A percentile compares a stretch with the other conserved stretches of the same genome.
These are phyloP conservation scores for Muntiacus muntjak DNA, from an alignment of 2,113 vertebrate genomes.

Conservation along the genomic window DNA sequence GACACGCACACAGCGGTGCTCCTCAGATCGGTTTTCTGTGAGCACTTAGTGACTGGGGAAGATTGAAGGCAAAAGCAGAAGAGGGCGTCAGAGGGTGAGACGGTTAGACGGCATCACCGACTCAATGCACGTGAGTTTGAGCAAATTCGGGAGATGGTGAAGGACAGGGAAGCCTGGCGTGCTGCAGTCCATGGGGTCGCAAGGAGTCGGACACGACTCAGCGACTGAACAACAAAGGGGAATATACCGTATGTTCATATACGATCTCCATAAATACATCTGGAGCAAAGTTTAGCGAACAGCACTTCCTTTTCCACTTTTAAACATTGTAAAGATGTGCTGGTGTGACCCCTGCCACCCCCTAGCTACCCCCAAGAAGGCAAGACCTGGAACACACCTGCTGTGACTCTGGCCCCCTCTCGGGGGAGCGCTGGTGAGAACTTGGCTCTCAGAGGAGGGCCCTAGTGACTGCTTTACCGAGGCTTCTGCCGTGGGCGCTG, in stretches of 20 bases:
- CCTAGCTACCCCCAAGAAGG: neutral
- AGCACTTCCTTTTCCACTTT: neutral
- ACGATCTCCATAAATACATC: rapidly evolving
- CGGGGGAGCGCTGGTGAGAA: neutral
- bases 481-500: neutral
- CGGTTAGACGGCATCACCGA: neutral
- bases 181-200: rapidly evolving
- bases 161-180: neutral
- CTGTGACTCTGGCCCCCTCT: neutral
- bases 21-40: rapidly evolving
- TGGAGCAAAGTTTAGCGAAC: neutral
- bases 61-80: neutral
- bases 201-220: neutral
- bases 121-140: neutral
- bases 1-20: rapidly evolving
- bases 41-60: neutral
- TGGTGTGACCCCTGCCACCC: neutral
- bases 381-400: neutral
- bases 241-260: rapidly evolving
- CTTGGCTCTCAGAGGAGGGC: neutral
- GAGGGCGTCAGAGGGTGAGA: neutral
- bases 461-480: neutral
- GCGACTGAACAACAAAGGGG: rapidly evolving
- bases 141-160: neutral
- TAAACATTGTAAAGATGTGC: neutral